Percentiles rank a stretch among this genome's conserved stretches.
Conservation (phyloP, 2,113 vertebrate genomes). For the Cariama cristata region DNA sequence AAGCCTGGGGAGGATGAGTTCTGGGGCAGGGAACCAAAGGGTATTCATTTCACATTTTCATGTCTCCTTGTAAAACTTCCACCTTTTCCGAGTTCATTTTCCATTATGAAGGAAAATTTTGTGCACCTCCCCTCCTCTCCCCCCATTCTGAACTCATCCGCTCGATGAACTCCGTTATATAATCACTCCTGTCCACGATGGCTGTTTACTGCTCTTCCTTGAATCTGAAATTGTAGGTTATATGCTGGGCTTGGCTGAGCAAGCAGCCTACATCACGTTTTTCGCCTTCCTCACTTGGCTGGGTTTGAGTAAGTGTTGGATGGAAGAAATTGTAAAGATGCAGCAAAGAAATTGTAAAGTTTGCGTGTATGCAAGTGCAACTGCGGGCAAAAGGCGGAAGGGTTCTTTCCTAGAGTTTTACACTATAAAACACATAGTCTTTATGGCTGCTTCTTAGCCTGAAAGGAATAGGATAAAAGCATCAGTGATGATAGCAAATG, state of each 20-base stretch:
- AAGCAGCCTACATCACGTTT: not conserved
- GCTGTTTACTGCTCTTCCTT: slow-evolving; percentile 1
- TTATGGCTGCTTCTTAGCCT: not conserved
- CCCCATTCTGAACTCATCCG: not conserved
- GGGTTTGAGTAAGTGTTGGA: not conserved
- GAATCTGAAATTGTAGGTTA: slow-evolving; percentile 43
- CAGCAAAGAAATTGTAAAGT: not conserved
- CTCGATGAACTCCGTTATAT: slow-evolving; percentile 45
- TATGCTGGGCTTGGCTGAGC: not conserved
- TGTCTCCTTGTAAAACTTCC: slow-evolving; percentile 8
- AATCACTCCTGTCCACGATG: not conserved
- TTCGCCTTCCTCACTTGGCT: slow-evolving; percentile 3
- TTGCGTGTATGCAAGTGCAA: not conserved
- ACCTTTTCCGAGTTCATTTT: slow-evolving; percentile 32
- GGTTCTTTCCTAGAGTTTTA: not conserved
- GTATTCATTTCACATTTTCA: not conserved
- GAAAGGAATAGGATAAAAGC: not conserved
- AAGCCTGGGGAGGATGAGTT: slow-evolving; percentile 6
- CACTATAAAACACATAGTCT: not conserved
- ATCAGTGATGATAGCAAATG: not conserved
- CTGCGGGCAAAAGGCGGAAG: not conserved
- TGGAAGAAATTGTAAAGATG: not conserved
- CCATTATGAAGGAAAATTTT: not conserved
- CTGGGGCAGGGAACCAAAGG: slow-evolving; percentile 12
- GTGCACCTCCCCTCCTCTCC: not conserved